Evolutionary conservation across 2,888 invertebrate species (phyloP).

Genomic region (Galerucella calmariensis): DNA sequence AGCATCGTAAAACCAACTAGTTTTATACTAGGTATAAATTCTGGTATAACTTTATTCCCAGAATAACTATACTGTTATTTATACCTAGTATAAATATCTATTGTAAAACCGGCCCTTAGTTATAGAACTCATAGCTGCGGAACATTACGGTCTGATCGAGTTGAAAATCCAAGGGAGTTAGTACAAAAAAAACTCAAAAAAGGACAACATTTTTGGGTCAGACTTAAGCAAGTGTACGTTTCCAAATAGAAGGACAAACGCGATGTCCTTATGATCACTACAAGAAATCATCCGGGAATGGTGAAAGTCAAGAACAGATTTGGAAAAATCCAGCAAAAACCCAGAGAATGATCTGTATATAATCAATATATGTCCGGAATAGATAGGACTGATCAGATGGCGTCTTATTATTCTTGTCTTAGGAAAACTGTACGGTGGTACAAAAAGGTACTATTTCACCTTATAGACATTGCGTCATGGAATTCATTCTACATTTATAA

Average conservation of each 20-base stretch:
- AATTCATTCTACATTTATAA: constrained; percentile 15
- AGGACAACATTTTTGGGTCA: constrained; percentile 20
- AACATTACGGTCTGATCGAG: constrained; percentile 46
- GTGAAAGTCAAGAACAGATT: constrained; percentile 7
- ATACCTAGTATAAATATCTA: too few species aligned
- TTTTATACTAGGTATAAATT: too few species aligned
- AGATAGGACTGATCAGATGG: constrained; percentile 12
- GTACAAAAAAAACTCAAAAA: constrained; percentile 21
- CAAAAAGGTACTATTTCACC: constrained; percentile 16
- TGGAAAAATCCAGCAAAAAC: constrained; percentile 9
- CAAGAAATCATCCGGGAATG: constrained; percentile 19
- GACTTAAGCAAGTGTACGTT: constrained; percentile 12
- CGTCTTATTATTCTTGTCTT: constrained; percentile 6
- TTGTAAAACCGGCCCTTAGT: too few species aligned
- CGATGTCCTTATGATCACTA: constrained; percentile 20
- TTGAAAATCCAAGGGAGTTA: constrained; percentile 42
- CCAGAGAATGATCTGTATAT: not conserved
- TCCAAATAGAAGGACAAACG: constrained; percentile 12
- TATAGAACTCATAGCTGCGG: constrained; percentile 43
- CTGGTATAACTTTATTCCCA: too few species aligned
- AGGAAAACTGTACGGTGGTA: constrained; percentile 19
- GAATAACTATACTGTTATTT: too few species aligned
- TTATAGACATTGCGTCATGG: constrained; percentile 16
- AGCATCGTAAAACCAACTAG: too few species aligned
- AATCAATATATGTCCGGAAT: constrained; percentile 14